These are phyloP conservation scores for Progne subis DNA, from an alignment of 2,113 vertebrate species.

Conservation along the genomic window DNA sequence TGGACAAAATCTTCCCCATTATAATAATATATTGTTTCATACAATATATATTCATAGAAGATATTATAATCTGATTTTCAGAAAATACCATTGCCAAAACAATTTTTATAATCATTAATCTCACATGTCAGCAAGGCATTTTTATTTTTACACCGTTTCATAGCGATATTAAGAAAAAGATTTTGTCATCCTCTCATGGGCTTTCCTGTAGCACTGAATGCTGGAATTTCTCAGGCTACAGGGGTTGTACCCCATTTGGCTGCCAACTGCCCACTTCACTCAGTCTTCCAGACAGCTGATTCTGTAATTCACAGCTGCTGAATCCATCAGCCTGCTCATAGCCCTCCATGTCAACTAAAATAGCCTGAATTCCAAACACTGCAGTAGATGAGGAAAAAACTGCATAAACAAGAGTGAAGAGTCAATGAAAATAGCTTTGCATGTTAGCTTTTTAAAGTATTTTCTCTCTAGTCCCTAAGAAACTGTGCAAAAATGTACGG, in stretches of 20 bases:
- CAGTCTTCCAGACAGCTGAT: conserved; percentile 45
- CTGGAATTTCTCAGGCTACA: conserved; percentile 19
- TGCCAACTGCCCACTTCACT: conserved; percentile 53
- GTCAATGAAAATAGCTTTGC: neutral
- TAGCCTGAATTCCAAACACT: conserved; percentile 16
- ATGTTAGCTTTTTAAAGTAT: neutral
- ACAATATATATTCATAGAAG: neutral
- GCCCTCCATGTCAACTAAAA: neutral
- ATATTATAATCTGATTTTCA: neutral
- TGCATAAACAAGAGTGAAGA: neutral
- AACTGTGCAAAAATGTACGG: neutral
- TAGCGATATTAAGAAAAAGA: neutral
- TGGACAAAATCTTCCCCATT: neutral
- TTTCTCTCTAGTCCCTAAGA: neutral
- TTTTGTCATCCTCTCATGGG: neutral
- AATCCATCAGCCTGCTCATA: conserved; percentile 6
- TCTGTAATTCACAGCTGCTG: conserved; percentile 54
- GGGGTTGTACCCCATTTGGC: neutral
- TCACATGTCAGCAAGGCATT: neutral
- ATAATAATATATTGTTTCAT: neutral
- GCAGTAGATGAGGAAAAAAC: neutral
- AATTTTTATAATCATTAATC: neutral
- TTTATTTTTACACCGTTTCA: neutral
- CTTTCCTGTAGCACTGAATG: neutral
- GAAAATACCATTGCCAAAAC: neutral